phyloP scores from a whole-genome alignment of 2,888 invertebrate species.

The Drosophila lutescens region DNA sequence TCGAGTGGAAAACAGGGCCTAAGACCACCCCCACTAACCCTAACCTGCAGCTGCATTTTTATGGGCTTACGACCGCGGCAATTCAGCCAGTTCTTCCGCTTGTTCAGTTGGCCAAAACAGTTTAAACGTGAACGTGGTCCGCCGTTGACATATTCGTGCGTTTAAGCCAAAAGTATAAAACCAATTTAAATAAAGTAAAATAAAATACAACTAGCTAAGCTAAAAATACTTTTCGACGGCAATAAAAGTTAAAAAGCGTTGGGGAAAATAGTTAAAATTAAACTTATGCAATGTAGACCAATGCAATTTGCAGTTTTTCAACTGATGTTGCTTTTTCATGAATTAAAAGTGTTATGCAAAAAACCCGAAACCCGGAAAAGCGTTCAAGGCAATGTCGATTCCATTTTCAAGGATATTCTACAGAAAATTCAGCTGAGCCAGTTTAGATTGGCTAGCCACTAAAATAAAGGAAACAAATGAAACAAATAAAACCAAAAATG shows the following conservation, averaged over 20 bases:
- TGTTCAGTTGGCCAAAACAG: constrained; percentile 47
- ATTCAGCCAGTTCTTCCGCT: constrained; percentile 28
- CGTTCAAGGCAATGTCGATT: constrained; percentile 9
- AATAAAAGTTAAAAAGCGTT: neutral
- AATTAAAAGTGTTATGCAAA: constrained; percentile 76
- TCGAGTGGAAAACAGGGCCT: constrained; percentile 29
- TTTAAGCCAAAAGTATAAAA: constrained; percentile 16
- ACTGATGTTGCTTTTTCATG: constrained; percentile 53
- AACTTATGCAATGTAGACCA: constrained; percentile 55
- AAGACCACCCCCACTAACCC: constrained; percentile 35
- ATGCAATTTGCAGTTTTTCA: constrained; percentile 23
- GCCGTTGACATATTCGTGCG: constrained; percentile 16
- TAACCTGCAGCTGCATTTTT: constrained; percentile 69
- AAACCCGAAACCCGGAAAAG: constrained; percentile 49
- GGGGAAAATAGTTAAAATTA: constrained; percentile 12
- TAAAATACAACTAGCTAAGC: neutral
- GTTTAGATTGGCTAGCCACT: neutral
- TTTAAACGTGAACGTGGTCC: constrained; percentile 59
- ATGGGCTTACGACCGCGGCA: constrained; percentile 66
- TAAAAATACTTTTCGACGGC: neutral
- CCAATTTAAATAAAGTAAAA: constrained; percentile 7
- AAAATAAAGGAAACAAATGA: neutral
- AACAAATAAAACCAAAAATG: neutral
- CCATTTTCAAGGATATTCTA: constrained; percentile 12
- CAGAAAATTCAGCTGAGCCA: neutral